Evolutionary conservation across 2,888 invertebrate species (phyloP).

Genomic region (Ischnura elegans): DNA sequence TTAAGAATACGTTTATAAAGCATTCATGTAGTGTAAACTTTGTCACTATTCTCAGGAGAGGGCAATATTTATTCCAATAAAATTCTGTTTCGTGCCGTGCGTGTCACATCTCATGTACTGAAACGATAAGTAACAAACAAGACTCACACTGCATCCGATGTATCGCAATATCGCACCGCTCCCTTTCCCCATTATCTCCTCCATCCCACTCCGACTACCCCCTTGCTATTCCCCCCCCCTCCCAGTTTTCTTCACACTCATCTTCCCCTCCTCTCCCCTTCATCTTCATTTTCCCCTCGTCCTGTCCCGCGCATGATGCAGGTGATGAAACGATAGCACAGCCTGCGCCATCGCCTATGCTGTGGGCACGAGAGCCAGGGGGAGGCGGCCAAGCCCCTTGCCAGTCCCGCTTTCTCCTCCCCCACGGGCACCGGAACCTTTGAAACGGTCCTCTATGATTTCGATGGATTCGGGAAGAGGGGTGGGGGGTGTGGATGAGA

Average conservation of each 20-base stretch:
- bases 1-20: too few relatives aligned
- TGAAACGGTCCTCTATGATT: neutral
- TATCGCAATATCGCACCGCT: neutral
- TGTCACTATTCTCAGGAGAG: too few relatives aligned
- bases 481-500: neutral
- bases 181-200: neutral
- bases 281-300: neutral
- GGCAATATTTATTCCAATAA: too few relatives aligned
- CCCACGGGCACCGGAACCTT: neutral
- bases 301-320: neutral
- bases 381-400: neutral
- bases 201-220: neutral
- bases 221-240: neutral
- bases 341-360: neutral
- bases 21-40: too few relatives aligned
- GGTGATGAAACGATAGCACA: constrained; percentile 13
- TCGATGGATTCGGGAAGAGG: neutral
- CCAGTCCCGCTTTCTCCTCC: neutral
- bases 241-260: neutral
- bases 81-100: too few relatives aligned
- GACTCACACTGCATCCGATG: neutral
- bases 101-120: too few relatives aligned
- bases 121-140: too few relatives aligned
- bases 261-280: neutral
- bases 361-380: neutral